Conservation (phyloP, 2,888 invertebrate species). For the Mesorhabditis sp. region DNA sequence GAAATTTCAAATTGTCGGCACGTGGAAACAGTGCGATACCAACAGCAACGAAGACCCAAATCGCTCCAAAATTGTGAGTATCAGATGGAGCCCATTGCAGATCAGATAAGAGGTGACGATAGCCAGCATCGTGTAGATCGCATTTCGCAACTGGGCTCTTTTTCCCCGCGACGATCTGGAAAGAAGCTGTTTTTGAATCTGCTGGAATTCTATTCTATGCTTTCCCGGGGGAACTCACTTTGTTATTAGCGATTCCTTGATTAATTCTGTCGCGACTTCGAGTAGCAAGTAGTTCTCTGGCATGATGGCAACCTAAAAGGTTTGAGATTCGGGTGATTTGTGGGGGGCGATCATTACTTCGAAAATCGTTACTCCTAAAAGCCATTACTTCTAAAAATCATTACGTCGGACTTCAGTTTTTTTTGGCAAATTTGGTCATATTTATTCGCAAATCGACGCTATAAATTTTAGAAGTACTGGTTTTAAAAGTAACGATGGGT, state of each 20-base stretch:
- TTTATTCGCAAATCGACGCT: too few species aligned
- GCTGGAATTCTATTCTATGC: neutral
- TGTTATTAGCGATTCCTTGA: slow-evolving; percentile 34
- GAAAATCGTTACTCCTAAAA: too few species aligned
- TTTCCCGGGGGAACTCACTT: slow-evolving; percentile 16
- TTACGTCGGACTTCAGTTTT: too few species aligned
- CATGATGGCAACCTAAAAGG: slow-evolving; percentile 12
- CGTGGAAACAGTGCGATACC: neutral
- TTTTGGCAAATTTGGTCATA: too few species aligned
- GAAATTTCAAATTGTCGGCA: slow-evolving; percentile 15
- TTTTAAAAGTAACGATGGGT: too few species aligned
- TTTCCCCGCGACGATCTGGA: slow-evolving; percentile 36
- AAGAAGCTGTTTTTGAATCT: neutral
- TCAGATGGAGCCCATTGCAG: slow-evolving; percentile 37
- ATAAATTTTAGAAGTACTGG: too few species aligned
- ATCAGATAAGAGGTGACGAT: slow-evolving; percentile 40
- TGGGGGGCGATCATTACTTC: too few species aligned
- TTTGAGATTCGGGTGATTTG: neutral
- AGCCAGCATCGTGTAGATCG: slow-evolving; percentile 41
- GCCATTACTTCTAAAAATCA: too few species aligned
- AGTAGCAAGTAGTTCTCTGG: slow-evolving; percentile 38
- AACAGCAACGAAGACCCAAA: slow-evolving; percentile 11
- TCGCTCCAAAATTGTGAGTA: slow-evolving; percentile 33
- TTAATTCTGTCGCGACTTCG: slow-evolving; percentile 36
- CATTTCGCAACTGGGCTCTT: slow-evolving; percentile 37